Conservation (phyloP, 2,888 invertebrate species). For the Nemotelus nigrinus region DNA sequence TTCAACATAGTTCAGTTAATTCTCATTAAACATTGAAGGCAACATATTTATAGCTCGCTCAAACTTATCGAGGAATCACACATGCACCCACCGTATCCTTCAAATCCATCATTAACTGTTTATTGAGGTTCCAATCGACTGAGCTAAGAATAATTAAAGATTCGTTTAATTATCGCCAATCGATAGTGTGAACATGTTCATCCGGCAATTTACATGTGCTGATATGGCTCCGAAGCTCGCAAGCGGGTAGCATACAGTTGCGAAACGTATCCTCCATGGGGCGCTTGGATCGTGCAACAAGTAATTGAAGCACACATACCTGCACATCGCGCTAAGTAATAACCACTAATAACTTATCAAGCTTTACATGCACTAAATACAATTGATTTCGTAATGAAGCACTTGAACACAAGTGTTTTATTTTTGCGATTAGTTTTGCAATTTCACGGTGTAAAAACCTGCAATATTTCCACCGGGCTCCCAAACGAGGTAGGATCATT, state of each 20-base stretch:
- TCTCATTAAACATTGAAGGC: too few species aligned
- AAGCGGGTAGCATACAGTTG: constrained; percentile 5
- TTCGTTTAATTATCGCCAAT: constrained; percentile 15
- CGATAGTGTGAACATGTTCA: constrained; percentile 32
- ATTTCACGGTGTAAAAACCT: constrained; percentile 18
- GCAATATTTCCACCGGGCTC: not conserved
- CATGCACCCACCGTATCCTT: not conserved
- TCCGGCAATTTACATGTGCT: constrained; percentile 4
- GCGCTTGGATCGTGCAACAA: constrained; percentile 31
- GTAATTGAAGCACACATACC: not conserved
- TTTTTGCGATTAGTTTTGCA: not conserved
- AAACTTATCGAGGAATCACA: too few species aligned
- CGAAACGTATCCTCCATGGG: constrained; percentile 40
- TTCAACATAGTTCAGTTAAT: too few species aligned
- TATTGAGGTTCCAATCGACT: not conserved
- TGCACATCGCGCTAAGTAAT: constrained; percentile 9
- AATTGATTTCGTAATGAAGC: constrained; percentile 35
- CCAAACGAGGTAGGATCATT: constrained; percentile 10
- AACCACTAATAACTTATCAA: constrained; percentile 29
- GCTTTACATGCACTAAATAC: constrained; percentile 41
- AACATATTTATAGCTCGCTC: too few species aligned
- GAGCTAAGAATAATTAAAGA: constrained; percentile 6
- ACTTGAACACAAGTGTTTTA: constrained; percentile 15
- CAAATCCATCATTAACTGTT: not conserved
- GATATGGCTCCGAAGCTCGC: not conserved